Base-by-base conservation (phyloP, 2,797 vertebrate genomes). In the Notolepis coatsorum region DNA sequence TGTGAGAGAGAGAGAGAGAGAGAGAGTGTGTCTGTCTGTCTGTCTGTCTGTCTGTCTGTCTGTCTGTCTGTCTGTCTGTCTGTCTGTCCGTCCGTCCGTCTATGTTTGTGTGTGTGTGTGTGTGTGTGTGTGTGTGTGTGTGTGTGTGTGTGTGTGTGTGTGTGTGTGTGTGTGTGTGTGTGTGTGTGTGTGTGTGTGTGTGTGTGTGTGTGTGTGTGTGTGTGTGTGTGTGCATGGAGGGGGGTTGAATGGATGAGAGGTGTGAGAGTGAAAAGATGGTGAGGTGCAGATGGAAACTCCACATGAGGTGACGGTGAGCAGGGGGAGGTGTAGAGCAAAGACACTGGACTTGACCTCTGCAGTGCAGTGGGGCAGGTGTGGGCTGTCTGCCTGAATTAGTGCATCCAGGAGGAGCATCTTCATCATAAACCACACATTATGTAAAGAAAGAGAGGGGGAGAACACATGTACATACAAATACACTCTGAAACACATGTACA, bases 231-330 rank as follows among this genome's bases (percentile, higher is more conserved):
- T 8, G 31, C 13, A 12, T 3, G 31, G 7, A 12, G 15, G 28
- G 39, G 10, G 20, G 39, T 8, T 33, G 30, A 10, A 33, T 35
- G 15, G 12, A 30, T 58, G 63, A 71, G 66, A 67, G 74, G 65
- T 37, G 55, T 54, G 45, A 43, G 20, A n/a, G n/a, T n/a, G n/a
- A n/a, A n/a, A n/a, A n/a, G n/a, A 10, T 9, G 0, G 17, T 15
- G 48, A 41, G 71, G 56, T 76, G 47, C 85, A 87, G 81, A 84
- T 81, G 74, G 84, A 81, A 65, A 52, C 51, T 4, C 79, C 60
- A 65, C 81, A 75, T 79, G 77, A 76, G 61, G 74, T 73, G 68
- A 39, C 56, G 30, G 41, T 63, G 75, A 68, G 67, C 67, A 71
- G 41, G 55, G 41, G 46, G 55, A 41, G 31, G 35, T 33, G 46